Evolutionary conservation across 2,113 vertebrate genomes (phyloP).

Genomic region (Dasyornis broadbenti): DNA sequence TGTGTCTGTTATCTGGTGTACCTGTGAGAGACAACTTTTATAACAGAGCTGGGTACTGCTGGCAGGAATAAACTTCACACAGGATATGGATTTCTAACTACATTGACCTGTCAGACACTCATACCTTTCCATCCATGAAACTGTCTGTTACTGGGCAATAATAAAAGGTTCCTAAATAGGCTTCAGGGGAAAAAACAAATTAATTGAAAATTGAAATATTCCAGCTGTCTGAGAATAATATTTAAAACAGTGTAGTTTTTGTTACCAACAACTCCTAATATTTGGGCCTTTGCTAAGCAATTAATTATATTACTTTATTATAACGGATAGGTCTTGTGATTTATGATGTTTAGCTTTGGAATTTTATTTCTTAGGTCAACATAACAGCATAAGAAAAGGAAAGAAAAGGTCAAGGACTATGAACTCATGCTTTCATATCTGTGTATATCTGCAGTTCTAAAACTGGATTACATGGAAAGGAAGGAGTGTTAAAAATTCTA

Average conservation of each 20-base stretch:
- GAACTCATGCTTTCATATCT: background rate
- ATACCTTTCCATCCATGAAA: background rate
- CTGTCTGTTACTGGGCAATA: background rate
- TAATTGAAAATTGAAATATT: background rate
- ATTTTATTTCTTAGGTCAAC: background rate
- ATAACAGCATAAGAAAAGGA: background rate
- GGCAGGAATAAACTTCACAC: background rate
- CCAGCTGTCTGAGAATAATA: background rate
- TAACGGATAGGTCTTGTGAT: background rate
- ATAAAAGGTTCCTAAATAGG: background rate
- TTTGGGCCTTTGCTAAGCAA: background rate
- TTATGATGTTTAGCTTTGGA: background rate
- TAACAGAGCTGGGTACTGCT: background rate
- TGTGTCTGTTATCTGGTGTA: background rate
- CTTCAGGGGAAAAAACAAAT: background rate
- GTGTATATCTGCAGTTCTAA: background rate
- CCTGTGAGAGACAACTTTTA: background rate
- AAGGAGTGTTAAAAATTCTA: background rate
- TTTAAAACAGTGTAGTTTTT: background rate
- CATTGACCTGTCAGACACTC: background rate
- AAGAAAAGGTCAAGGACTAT: background rate
- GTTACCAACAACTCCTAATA: background rate
- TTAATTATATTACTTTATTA: background rate
- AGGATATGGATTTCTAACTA: background rate
- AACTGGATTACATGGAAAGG: background rate